Evolutionary conservation across 2,797 vertebrate species (phyloP), one percentile per base, ranked within the genome.

Genomic region (Gobio occitaniae): DNA sequence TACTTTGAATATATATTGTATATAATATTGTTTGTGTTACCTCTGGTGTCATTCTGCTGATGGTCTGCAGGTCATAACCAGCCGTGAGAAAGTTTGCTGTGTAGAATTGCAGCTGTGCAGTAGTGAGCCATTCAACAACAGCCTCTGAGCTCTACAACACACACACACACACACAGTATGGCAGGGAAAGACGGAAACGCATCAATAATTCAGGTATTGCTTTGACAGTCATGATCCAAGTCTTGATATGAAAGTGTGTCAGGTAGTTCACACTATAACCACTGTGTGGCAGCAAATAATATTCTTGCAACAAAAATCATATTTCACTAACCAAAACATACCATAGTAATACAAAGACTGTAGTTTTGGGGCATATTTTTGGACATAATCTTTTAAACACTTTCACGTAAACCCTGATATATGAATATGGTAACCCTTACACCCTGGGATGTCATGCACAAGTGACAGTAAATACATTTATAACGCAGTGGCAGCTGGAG

Each of bases 31-130:
- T 70, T 66, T 66, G 38, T 63, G 6, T 96, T 96, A 99, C 98
- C 97, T 99, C 98, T 0, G 96, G 96, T 38, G 97, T 99, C 97
- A 99, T 99, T 88, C 96, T 92, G 93, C 98, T 98, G 91, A 99
- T 96, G 92, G 97, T 97, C 90, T 98, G 96, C 92, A 99, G 96
- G 94, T 99, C 98, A 48, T 99, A 99, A 91, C 98, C 98, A 0
- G 98, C 96, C 0, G 95, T 97, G 93, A 98, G 95, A 94, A 99
- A 99, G 95, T 99, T 97, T 91, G 98, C 96, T 0, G 97, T 97
- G 5, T 99, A 99, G 92, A 99, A 96, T 93, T 99, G 98, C 91
- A 99, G 96, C 96, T 99, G 98, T 94, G 98, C 99, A 83, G 97
- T 97, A 93, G 95, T 96, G 61, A 99, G 96, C 98, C 98, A 99